phyloP scores from a whole-genome alignment of 2,888 invertebrate genomes.

The Coecobrya sp. region DNA sequence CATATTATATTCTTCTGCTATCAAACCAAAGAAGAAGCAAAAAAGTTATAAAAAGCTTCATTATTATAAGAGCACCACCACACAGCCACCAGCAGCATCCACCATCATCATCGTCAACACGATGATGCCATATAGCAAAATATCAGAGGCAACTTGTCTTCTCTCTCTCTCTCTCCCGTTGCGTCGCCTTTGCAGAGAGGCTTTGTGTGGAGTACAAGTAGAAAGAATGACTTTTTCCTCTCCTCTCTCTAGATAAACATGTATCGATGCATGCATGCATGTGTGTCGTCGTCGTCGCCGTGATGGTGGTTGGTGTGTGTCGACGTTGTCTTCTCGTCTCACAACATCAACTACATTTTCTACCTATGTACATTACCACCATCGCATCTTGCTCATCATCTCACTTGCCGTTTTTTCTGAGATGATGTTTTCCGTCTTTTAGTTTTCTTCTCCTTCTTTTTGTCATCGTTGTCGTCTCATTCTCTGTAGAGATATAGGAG shows the following conservation, averaged over 20 bases:
- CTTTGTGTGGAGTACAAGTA: not conserved
- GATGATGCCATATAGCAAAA: conserved; percentile 13
- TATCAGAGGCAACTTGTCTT: not conserved
- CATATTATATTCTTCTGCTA: not conserved
- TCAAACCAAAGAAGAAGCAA: not conserved
- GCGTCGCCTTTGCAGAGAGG: not conserved
- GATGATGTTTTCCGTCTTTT: not conserved
- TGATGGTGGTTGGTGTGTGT: no score
- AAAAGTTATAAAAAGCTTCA: conserved; percentile 62
- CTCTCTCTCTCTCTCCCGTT: not conserved
- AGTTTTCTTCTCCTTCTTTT: not conserved
- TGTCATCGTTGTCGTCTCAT: not conserved
- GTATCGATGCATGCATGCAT: not conserved
- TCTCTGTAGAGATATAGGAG: no score
- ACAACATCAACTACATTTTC: not conserved
- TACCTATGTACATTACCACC: not conserved
- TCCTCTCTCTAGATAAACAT: conserved; percentile 27
- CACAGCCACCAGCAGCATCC: not conserved
- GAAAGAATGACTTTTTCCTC: conserved; percentile 22
- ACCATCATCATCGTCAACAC: not conserved
- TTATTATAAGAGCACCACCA: conserved; percentile 49
- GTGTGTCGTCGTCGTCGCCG: not conserved
- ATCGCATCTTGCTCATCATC: not conserved
- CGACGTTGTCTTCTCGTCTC: not conserved
- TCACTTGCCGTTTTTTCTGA: no score